Evolutionary conservation across 2,888 invertebrate species (phyloP).

Genomic region (Archaeoteleia sp.): DNA sequence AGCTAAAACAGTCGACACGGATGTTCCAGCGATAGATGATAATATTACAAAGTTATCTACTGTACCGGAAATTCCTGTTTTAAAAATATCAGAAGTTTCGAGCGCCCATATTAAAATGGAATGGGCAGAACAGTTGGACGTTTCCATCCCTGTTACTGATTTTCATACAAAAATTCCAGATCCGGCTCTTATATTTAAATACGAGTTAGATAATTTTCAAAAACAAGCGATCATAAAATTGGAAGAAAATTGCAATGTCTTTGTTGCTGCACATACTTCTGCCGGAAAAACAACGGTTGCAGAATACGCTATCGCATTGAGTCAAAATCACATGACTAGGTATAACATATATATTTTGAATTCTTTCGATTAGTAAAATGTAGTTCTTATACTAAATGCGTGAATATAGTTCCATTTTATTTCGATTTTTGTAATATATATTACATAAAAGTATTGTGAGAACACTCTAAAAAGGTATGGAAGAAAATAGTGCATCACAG

Average conservation of each 20-base stretch:
- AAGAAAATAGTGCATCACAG: no score
- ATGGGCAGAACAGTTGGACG: constrained; percentile 93
- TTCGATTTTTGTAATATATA: not conserved
- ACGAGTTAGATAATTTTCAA: constrained; percentile 97
- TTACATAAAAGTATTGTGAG: constrained; percentile 7
- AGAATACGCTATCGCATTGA: constrained; percentile 97
- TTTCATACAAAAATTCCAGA: constrained; percentile 88
- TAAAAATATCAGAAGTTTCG: constrained; percentile 81
- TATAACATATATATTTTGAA: no score
- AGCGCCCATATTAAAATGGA: constrained; percentile 79
- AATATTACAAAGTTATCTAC: constrained; percentile 67
- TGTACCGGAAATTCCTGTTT: constrained; percentile 77
- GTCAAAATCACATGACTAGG: constrained; percentile 93
- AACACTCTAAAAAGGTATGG: no score
- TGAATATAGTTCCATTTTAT: no score
- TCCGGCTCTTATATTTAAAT: constrained; percentile 90
- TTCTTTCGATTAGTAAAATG: no score
- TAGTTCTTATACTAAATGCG: no score
- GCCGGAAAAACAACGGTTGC: constrained; percentile 99
- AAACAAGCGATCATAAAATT: constrained; percentile 96
- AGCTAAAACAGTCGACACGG: constrained; percentile 57
- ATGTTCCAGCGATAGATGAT: constrained; percentile 59
- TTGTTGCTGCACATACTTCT: constrained; percentile 99
- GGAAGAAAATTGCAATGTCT: constrained; percentile 95
- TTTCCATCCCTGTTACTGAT: constrained; percentile 86